Evolutionary conservation across 2,888 invertebrate genomes (phyloP).

Genomic region (Hyppa rectilinea): DNA sequence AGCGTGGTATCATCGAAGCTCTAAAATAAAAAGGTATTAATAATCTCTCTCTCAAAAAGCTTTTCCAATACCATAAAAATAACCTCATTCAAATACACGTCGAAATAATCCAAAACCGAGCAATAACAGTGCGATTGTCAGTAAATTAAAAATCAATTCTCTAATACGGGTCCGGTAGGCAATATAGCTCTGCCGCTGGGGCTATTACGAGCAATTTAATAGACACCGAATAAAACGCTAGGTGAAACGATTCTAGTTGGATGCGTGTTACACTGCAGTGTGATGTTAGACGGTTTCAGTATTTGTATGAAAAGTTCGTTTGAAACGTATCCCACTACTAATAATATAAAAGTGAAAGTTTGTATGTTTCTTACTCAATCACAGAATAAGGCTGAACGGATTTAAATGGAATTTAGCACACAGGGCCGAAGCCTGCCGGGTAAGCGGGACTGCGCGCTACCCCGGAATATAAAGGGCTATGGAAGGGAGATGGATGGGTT

Average conservation of each 20-base stretch:
- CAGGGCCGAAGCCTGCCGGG: no score
- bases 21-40: background rate
- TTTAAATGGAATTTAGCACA: no score
- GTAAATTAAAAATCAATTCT: constrained; percentile 71
- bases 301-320: background rate
- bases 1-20: background rate
- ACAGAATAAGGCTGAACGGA: no score
- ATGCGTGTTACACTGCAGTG: constrained; percentile 66
- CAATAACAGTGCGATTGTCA: constrained; percentile 24
- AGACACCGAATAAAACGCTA: constrained; percentile 76
- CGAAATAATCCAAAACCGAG: constrained; percentile 20
- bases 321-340: no score
- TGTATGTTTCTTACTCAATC: no score
- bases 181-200: constrained; percentile 63
- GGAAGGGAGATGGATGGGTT: no score
- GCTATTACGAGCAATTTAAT: constrained; percentile 72
- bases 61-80: constrained; percentile 21
- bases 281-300: constrained; percentile 13
- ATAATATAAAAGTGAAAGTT: no score
- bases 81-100: constrained; percentile 13
- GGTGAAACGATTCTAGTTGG: constrained; percentile 63
- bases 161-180: constrained; percentile 45
- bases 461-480: no score
- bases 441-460: no score
- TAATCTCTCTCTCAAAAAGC: constrained; percentile 13